phyloP scores from a whole-genome alignment of 2,888 invertebrate species.

The Leptogaster cylindrica region DNA sequence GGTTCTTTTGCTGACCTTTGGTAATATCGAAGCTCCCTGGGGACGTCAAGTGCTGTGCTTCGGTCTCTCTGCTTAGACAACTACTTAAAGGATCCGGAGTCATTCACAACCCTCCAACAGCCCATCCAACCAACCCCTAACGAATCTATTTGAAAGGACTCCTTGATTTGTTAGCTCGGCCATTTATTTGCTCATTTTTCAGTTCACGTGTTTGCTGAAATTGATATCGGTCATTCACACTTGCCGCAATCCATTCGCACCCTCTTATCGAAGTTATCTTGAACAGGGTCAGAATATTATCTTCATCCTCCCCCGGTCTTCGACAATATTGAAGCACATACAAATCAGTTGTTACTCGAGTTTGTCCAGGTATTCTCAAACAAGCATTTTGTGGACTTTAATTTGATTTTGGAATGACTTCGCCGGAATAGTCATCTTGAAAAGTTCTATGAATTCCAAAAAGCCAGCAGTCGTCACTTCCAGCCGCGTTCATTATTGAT shows the following conservation, averaged over 20 bases:
- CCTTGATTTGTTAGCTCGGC: not conserved
- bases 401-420: conserved; percentile 1
- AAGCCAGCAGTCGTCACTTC: too few species aligned
- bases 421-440: too few species aligned
- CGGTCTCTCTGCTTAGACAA: not conserved
- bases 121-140: conserved; percentile 13
- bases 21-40: conserved; percentile 8
- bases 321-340: too few species aligned
- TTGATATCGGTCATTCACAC: conserved; percentile 25
- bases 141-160: not conserved
- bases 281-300: conserved; percentile 24
- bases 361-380: not conserved
- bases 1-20: conserved; percentile 29
- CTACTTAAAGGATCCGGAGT: not conserved
- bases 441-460: too few species aligned
- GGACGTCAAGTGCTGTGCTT: not conserved
- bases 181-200: conserved; percentile 26
- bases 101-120: not conserved
- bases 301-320: too few species aligned
- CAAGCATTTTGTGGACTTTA: not conserved
- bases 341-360: not conserved
- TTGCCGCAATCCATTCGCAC: not conserved
- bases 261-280: conserved; percentile 13
- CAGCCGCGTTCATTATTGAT: too few species aligned
- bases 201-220: conserved; percentile 15